Evolutionary conservation across 2,888 invertebrate genomes (phyloP).

Genomic region (Ophioninae sp.): DNA sequence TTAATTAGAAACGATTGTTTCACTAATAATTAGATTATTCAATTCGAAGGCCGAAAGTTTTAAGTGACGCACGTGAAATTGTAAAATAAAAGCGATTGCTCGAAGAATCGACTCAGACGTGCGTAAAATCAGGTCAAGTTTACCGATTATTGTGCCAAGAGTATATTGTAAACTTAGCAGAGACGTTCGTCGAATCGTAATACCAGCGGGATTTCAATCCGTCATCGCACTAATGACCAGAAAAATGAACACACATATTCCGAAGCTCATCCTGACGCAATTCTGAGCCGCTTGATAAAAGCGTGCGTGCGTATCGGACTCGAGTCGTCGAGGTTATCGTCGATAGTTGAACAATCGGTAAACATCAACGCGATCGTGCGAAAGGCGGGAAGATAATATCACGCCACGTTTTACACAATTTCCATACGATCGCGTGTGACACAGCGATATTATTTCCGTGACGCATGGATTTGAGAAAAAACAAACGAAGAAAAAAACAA

Average conservation of each 20-base stretch:
- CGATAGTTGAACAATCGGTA: conserved; percentile 46
- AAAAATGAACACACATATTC: background rate
- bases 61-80: background rate
- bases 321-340: conserved; percentile 38
- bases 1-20: background rate
- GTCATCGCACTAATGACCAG: background rate
- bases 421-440: background rate
- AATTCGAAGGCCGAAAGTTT: background rate
- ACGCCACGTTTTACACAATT: conserved; percentile 43
- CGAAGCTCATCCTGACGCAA: conserved; percentile 28
- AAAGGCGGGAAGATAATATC: conserved; percentile 29
- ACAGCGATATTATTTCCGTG: background rate
- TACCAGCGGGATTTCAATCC: background rate
- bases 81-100: background rate
- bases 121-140: background rate
- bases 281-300: conserved; percentile 7
- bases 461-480: background rate
- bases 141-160: background rate
- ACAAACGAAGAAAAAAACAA: background rate
- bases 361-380: conserved; percentile 35
- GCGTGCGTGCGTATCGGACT: conserved; percentile 1
- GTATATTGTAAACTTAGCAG: background rate
- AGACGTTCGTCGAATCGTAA: background rate
- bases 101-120: background rate
- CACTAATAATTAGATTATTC: background rate